Conservation (phyloP, 2,797 vertebrate genomes). For the Trachops cirrhosus region DNA sequence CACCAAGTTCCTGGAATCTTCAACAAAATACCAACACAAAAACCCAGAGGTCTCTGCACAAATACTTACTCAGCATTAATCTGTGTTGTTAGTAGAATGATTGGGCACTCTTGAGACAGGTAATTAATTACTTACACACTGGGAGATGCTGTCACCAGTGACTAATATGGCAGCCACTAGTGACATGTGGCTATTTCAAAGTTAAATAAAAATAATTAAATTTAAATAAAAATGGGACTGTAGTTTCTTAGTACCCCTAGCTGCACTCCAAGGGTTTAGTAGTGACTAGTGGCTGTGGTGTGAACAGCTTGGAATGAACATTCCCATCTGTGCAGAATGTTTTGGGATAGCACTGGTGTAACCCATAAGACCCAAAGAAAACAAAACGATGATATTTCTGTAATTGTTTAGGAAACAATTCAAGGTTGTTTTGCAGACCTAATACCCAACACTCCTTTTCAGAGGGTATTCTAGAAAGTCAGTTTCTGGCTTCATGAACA, state of each 20-base stretch:
- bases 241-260: not conserved
- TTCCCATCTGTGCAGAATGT: not conserved
- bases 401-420: constrained; percentile 31
- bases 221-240: constrained; percentile 6
- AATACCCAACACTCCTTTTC: not conserved
- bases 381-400: not conserved
- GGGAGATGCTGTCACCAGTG: not conserved
- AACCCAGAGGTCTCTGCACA: not conserved
- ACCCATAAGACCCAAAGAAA: not conserved
- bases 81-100: not conserved
- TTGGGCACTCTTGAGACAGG: not conserved
- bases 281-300: not conserved
- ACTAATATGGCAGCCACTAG: not conserved
- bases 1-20: constrained; percentile 27
- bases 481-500: constrained; percentile 19
- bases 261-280: not conserved
- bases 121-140: not conserved
- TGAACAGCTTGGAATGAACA: not conserved
- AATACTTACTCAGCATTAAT: constrained; percentile 9
- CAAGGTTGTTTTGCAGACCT: constrained; percentile 32
- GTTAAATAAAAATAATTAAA: not conserved
- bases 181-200: not conserved
- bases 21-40: not conserved
- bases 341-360: not conserved
- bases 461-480: constrained; percentile 21